phyloP scores from a whole-genome alignment of 2,888 invertebrate species.

The Argyresthia albistria region DNA sequence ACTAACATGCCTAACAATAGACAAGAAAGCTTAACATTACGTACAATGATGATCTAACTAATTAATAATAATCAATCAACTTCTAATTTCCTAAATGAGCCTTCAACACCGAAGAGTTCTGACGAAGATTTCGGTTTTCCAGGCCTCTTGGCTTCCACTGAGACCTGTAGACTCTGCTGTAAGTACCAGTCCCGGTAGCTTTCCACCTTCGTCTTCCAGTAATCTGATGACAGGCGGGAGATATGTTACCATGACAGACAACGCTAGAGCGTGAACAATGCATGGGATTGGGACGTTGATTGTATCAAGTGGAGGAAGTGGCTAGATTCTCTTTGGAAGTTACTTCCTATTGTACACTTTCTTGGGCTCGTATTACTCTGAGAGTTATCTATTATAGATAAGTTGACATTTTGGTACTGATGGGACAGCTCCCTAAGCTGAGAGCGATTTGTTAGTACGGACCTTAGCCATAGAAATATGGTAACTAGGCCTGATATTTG shows the following conservation, averaged over 20 bases:
- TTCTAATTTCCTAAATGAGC: constrained; percentile 63
- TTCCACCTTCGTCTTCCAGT: constrained; percentile 58
- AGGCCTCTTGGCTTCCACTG: constrained; percentile 65
- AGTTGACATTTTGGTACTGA: too few relatives aligned
- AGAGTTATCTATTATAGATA: too few relatives aligned
- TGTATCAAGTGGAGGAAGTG: too few relatives aligned
- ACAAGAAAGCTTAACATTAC: not conserved
- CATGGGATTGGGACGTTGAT: too few relatives aligned
- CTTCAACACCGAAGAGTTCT: constrained; percentile 64
- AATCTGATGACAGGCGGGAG: constrained; percentile 17
- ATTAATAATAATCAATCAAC: constrained; percentile 38
- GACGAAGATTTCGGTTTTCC: constrained; percentile 44
- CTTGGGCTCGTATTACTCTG: too few relatives aligned
- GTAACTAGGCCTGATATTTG: too few relatives aligned
- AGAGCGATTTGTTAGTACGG: too few relatives aligned
- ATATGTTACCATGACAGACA: too few relatives aligned
- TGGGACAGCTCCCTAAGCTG: too few relatives aligned
- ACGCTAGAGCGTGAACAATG: too few relatives aligned
- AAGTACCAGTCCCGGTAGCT: constrained; percentile 59
- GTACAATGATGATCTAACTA: constrained; percentile 2
- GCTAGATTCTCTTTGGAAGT: too few relatives aligned
- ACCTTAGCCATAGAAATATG: not conserved
- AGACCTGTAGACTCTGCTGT: constrained; percentile 45
- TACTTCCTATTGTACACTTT: too few relatives aligned
- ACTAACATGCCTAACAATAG: not conserved